These are phyloP conservation scores for Cantharis flavilabris DNA, from an alignment of 2,888 invertebrate genomes.

Conservation along the genomic window DNA sequence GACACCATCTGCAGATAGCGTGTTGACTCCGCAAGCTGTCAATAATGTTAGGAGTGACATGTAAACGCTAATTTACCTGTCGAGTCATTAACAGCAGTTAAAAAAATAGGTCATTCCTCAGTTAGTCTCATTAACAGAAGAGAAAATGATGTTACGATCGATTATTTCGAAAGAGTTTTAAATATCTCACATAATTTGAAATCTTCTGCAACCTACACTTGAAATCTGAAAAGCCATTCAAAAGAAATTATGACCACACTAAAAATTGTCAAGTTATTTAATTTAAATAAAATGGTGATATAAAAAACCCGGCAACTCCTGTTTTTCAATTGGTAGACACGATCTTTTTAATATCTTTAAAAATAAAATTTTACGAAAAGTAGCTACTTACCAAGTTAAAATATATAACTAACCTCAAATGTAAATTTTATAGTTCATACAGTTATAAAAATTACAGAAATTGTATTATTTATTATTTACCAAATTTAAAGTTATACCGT, in stretches of 20 bases:
- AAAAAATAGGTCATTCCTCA: constrained; percentile 16
- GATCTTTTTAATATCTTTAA: not conserved
- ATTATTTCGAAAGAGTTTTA: constrained; percentile 1
- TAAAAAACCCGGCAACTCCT: constrained; percentile 1
- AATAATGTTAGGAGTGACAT: constrained; percentile 21
- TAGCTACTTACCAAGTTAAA: not conserved
- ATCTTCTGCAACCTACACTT: constrained; percentile 8
- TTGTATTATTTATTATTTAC: not conserved
- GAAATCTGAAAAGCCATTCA: constrained; percentile 16
- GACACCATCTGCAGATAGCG: constrained; percentile 29
- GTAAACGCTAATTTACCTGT: constrained; percentile 22
- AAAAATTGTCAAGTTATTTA: not conserved
- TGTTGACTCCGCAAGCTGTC: constrained; percentile 19
- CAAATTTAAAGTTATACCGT: not conserved
- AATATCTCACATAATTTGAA: constrained; percentile 6
- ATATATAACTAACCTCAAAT: not conserved
- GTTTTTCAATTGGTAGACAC: not conserved
- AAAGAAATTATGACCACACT: constrained; percentile 13
- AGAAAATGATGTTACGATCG: constrained; percentile 4
- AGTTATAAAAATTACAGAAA: constrained; percentile 2
- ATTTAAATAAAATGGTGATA: constrained; percentile 3
- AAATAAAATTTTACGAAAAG: not conserved
- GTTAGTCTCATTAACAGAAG: constrained; percentile 2
- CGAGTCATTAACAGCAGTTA: constrained; percentile 11
- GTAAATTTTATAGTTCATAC: not conserved